These are phyloP conservation scores for Zophobas morio DNA, from an alignment of 1,140 invertebrate genomes.

Conservation along the genomic window DNA sequence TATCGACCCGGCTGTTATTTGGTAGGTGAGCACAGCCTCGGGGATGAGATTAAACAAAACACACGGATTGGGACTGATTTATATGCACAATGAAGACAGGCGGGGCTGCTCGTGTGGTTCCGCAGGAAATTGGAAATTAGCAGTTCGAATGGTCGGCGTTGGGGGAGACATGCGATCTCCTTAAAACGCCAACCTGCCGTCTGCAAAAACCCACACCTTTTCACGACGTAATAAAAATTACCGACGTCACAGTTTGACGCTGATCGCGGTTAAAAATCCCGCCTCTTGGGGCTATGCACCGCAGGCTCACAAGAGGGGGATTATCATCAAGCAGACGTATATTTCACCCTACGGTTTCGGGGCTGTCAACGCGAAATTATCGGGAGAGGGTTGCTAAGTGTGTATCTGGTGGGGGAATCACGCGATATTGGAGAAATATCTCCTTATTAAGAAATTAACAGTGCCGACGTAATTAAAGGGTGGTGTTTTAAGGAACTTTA, in stretches of 20 bases:
- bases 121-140: slow-evolving; percentile 55
- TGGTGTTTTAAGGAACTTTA: background rate
- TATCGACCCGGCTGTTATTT: slow-evolving; percentile 47
- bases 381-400: too few species aligned
- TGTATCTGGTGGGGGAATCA: background rate
- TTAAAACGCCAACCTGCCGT: too few species aligned
- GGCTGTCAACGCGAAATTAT: background rate
- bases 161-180: slow-evolving; percentile 17
- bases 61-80: slow-evolving; percentile 54
- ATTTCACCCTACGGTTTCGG: slow-evolving; percentile 16
- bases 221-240: too few species aligned
- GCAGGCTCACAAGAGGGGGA: background rate
- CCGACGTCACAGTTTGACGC: too few species aligned
- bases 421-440: background rate
- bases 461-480: slow-evolving; percentile 12
- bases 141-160: slow-evolving; percentile 46
- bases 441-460: slow-evolving; percentile 28
- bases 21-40: slow-evolving; percentile 40
- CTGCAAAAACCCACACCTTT: too few species aligned
- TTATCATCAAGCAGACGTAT: slow-evolving; percentile 18
- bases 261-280: too few species aligned
- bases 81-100: slow-evolving; percentile 50
- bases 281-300: background rate
- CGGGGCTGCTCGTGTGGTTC: slow-evolving; percentile 50
- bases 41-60: slow-evolving; percentile 55